phyloP scores from a whole-genome alignment of 2,113 vertebrate genomes.

The Mustela nigripes region DNA sequence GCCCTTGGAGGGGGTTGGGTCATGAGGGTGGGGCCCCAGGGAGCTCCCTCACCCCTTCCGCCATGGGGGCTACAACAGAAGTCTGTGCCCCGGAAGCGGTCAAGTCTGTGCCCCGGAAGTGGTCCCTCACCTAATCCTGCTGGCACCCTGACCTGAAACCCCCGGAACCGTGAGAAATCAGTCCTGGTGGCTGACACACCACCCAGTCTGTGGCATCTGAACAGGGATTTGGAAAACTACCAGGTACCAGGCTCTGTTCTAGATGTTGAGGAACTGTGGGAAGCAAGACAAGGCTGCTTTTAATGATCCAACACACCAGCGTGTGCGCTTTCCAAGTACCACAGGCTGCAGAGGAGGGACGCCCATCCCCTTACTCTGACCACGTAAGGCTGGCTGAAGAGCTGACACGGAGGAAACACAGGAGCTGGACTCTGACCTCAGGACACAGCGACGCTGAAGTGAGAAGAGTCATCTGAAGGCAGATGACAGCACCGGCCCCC shows the following conservation, averaged over 20 bases:
- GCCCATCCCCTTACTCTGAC: neutral
- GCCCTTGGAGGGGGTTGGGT: neutral
- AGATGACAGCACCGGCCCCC: neutral
- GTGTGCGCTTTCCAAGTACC: accelerated
- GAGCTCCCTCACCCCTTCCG: neutral
- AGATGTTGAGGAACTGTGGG: neutral
- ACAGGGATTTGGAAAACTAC: neutral
- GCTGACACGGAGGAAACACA: neutral
- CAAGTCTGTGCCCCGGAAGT: neutral
- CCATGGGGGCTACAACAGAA: neutral
- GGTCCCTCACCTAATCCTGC: neutral
- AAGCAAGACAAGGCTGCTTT: neutral
- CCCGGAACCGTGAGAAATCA: neutral
- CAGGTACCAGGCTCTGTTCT: neutral
- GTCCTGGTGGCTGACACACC: neutral
- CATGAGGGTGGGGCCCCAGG: neutral
- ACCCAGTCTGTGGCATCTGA: too few relatives aligned
- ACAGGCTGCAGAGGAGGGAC: neutral
- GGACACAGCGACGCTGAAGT: neutral
- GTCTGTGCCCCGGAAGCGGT: neutral
- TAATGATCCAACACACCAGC: accelerated
- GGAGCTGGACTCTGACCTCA: neutral
- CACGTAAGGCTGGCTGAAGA: neutral
- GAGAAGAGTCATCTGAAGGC: constrained; percentile 20
- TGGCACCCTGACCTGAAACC: neutral